These are phyloP conservation scores for Achroia grisella DNA, from an alignment of 1,140 invertebrate species.

Conservation along the genomic window DNA sequence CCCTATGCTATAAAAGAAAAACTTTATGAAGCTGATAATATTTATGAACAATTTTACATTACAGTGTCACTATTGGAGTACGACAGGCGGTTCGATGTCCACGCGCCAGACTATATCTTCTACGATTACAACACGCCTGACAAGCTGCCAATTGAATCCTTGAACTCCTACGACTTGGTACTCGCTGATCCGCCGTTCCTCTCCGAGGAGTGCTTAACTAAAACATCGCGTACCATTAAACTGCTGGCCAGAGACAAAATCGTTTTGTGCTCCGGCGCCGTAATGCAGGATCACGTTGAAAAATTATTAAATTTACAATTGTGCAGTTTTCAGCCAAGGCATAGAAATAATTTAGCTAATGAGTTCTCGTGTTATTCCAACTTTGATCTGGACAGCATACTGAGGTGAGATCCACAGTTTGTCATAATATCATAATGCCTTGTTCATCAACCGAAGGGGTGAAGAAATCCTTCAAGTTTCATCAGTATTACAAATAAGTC, in stretches of 20 bases:
- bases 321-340: slow-evolving; percentile 84
- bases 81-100: slow-evolving; percentile 86
- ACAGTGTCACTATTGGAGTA: slow-evolving; percentile 87
- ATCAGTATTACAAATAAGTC: no score
- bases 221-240: slow-evolving; percentile 86
- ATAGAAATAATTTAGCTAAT: slow-evolving; percentile 93
- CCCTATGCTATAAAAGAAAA: no score
- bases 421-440: no score
- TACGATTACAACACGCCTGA: slow-evolving; percentile 93
- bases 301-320: slow-evolving; percentile 79
- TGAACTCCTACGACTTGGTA: slow-evolving; percentile 85
- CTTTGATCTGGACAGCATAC: slow-evolving; percentile 79
- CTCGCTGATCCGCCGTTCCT: slow-evolving; percentile 96
- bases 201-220: slow-evolving; percentile 92
- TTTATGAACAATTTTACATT: no score
- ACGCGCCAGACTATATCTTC: slow-evolving; percentile 86
- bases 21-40: no score
- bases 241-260: slow-evolving; percentile 86
- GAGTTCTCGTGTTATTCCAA: slow-evolving; percentile 94
- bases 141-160: slow-evolving; percentile 77
- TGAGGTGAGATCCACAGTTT: slow-evolving; percentile 26
- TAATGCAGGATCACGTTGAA: slow-evolving; percentile 83
- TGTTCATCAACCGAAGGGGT: no score
- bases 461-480: no score
- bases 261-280: slow-evolving; percentile 90